Evolutionary conservation across 2,113 vertebrate species (phyloP).

Genomic region (Chionis minor): DNA sequence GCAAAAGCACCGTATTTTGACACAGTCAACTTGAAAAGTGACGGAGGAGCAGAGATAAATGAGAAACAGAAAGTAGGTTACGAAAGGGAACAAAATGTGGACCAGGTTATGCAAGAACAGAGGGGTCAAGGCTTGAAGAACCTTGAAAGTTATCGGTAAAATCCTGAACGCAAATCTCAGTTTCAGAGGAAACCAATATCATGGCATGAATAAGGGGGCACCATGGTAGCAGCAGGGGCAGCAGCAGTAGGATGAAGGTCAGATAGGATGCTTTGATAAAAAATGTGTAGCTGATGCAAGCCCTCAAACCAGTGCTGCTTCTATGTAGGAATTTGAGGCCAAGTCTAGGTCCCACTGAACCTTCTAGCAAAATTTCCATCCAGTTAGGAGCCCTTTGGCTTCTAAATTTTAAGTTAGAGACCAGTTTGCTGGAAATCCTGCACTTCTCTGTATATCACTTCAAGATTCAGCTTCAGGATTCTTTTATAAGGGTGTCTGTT

Average conservation of each 20-base stretch:
- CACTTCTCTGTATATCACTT: background rate
- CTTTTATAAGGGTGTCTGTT: background rate
- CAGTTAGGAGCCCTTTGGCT: background rate
- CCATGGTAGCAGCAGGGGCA: background rate
- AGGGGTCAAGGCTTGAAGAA: conserved; percentile 39
- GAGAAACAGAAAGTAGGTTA: conserved; percentile 52
- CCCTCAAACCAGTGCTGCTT: background rate
- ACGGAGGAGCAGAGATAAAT: background rate
- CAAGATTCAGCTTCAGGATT: background rate
- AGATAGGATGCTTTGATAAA: conserved; percentile 1
- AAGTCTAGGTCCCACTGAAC: background rate
- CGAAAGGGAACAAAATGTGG: background rate
- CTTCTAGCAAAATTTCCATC: background rate
- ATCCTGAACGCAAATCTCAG: background rate
- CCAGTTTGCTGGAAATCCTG: background rate
- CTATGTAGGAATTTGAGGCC: background rate
- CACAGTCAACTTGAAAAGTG: background rate
- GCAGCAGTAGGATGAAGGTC: background rate
- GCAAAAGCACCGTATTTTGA: background rate
- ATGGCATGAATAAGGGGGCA: background rate
- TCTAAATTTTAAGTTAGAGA: background rate
- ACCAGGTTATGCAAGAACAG: conserved; percentile 37
- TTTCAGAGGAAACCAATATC: background rate
- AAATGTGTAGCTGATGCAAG: background rate
- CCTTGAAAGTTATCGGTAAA: background rate